A percentile compares a stretch with the other conserved stretches of the same genome.
phyloP scores from a whole-genome alignment of 2,888 invertebrate species.

The Drosophila leonis region DNA sequence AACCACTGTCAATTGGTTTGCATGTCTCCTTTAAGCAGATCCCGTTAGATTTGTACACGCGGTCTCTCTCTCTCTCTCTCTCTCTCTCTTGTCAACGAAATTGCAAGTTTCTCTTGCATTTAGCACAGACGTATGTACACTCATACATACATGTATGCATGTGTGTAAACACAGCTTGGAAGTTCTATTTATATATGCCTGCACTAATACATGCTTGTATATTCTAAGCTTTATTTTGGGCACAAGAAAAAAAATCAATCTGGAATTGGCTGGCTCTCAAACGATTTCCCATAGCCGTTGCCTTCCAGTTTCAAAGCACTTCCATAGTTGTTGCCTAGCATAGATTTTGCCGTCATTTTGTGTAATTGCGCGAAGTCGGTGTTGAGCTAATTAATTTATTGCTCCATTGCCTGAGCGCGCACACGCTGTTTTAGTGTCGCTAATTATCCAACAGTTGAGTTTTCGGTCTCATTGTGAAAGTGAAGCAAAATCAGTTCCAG shows the following conservation, averaged over 20 bases:
- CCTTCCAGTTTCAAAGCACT: conserved; percentile 14
- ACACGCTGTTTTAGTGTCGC: conserved; percentile 66
- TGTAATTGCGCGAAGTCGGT: conserved; percentile 46
- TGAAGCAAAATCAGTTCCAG: conserved; percentile 51
- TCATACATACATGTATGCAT: not conserved
- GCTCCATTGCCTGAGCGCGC: conserved; percentile 57
- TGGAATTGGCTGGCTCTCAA: not conserved
- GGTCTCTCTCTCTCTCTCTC: not conserved
- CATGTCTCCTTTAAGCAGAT: conserved; percentile 7
- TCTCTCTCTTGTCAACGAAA: not conserved
- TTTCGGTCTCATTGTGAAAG: conserved; percentile 70
- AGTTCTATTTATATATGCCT: not conserved
- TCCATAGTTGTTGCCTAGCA: conserved; percentile 4
- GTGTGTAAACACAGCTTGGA: not conserved
- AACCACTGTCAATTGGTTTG: not conserved
- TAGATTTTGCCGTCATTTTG: conserved; percentile 22
- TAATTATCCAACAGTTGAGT: conserved; percentile 66
- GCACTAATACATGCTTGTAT: not conserved
- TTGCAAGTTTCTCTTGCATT: conserved; percentile 10
- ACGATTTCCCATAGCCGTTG: not conserved
- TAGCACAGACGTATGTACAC: not conserved
- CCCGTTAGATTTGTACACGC: conserved; percentile 7
- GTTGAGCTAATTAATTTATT: conserved; percentile 65
- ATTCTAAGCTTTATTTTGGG: not conserved
- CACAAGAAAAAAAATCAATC: not conserved